Evolutionary conservation across 53 echinoderm and acorn worm species (phyloP), one percentile per base, ranked within the genome.

Genomic region (Henricia sp.): DNA sequence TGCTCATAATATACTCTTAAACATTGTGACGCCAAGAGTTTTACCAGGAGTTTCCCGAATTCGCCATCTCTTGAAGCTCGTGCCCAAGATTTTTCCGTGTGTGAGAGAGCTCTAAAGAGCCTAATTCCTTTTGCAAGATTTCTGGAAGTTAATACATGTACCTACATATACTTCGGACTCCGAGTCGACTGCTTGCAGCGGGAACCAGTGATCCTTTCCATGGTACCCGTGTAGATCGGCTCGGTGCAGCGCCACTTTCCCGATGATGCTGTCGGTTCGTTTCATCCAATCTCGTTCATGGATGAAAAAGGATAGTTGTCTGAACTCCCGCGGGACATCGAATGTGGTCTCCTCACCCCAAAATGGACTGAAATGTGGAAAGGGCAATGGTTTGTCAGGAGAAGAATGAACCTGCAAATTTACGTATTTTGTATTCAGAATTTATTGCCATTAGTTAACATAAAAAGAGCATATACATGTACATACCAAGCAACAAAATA

Each of bases 161-260:
- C 93, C 73, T 83, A 97, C 97, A 86, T 97, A 94, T 11, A 97
- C 97, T 86, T 97, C 97, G 35, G 97, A 95, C 37, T 97, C 97
- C 1, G 91, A 82, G 76, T 97, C 92, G 4, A 97, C 90, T 3
- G 92, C 85, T 43, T 85, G 90, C 14, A 97, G 53, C 9, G 86
- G 83, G n/a, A 90, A 86, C 97, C 97, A 97, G 70, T 94, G 94
- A 48, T 97, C 97, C 71, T 94, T 94, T 34, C 94, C 92, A 28
- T 97, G 90, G 43, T 85, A 91, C 29, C 88, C 74, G 66, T 92
- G 88, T 8, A 97, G 86, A 13, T 94, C 94, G 52, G 86, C 94
- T 40, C 90, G 74, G 60, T 89, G 55, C 41, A 97, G 72, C 12
- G 94, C 86, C 11, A 92, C 92, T 52, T 97, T 97, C 21, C 94